These are phyloP conservation scores for Psittacula echo DNA, from an alignment of 2,797 vertebrate species.

Conservation along the genomic window DNA sequence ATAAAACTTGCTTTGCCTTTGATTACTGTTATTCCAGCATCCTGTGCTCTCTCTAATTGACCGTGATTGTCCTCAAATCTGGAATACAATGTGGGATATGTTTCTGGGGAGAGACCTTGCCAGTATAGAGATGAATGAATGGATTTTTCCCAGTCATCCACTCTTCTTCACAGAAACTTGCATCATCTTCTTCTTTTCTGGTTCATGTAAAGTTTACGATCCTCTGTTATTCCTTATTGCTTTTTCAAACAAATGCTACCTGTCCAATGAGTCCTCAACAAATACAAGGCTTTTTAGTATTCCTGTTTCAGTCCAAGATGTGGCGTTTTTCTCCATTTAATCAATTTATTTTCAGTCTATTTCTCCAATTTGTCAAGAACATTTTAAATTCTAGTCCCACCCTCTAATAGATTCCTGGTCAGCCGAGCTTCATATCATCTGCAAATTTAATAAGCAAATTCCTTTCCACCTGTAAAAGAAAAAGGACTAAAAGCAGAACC, in stretches of 20 bases:
- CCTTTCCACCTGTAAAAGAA: background rate
- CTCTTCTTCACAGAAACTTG: background rate
- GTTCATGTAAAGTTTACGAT: background rate
- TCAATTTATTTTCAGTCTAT: slow-evolving; percentile 23
- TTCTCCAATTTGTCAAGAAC: slow-evolving; percentile 12
- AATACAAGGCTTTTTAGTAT: background rate
- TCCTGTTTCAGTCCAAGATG: background rate
- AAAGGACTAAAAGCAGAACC: background rate
- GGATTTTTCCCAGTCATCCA: background rate
- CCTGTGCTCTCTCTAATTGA: background rate
- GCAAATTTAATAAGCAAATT: slow-evolving; percentile 20
- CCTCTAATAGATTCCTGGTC: background rate
- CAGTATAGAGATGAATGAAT: background rate
- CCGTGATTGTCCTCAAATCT: background rate
- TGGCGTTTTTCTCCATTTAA: slow-evolving; percentile 34
- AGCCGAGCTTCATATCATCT: background rate
- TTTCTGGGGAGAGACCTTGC: background rate
- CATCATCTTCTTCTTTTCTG: background rate
- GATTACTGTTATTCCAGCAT: background rate
- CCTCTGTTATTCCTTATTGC: background rate
- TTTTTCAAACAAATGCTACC: background rate
- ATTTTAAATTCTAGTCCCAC: slow-evolving; percentile 6
- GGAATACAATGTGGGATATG: background rate
- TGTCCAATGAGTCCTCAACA: background rate
- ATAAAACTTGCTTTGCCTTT: background rate